phyloP scores from a whole-genome alignment of 2,113 vertebrate genomes.

The Vicugna pacos region DNA sequence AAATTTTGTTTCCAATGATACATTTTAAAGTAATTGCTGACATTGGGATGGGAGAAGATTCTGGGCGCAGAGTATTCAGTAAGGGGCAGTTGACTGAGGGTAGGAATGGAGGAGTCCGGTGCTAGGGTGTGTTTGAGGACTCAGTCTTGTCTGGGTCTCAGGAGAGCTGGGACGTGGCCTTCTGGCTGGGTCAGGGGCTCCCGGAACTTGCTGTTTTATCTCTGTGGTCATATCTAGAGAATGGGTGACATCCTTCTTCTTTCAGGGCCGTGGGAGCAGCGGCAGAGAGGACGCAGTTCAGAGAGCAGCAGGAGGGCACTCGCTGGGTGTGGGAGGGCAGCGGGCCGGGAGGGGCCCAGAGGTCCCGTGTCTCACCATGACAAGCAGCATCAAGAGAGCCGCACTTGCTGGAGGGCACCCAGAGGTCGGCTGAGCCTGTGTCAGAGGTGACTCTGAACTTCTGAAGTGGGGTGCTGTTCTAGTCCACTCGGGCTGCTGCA shows the following conservation, averaged over 20 bases:
- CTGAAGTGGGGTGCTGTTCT: constrained; percentile 86
- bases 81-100: no score
- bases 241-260: background rate
- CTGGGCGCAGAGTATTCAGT: background rate
- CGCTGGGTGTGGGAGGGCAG: background rate
- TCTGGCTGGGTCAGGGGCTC: background rate
- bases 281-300: background rate
- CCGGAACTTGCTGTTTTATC: background rate
- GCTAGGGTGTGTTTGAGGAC: background rate
- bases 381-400: constrained; percentile 92
- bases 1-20: background rate
- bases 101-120: rapidly evolving
- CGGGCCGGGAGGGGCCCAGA: rapidly evolving
- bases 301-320: background rate
- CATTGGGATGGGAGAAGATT: background rate
- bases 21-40: background rate
- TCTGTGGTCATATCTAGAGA: background rate
- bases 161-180: background rate
- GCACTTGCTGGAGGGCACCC: constrained; percentile 91
- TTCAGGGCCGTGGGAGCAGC: background rate
- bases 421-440: constrained; percentile 93
- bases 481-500: background rate
- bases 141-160: background rate
- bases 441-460: constrained; percentile 94
- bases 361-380: constrained; percentile 84